These are phyloP conservation scores for Micromesistius poutassou DNA, from an alignment of 2,797 vertebrate genomes.

Conservation along the genomic window DNA sequence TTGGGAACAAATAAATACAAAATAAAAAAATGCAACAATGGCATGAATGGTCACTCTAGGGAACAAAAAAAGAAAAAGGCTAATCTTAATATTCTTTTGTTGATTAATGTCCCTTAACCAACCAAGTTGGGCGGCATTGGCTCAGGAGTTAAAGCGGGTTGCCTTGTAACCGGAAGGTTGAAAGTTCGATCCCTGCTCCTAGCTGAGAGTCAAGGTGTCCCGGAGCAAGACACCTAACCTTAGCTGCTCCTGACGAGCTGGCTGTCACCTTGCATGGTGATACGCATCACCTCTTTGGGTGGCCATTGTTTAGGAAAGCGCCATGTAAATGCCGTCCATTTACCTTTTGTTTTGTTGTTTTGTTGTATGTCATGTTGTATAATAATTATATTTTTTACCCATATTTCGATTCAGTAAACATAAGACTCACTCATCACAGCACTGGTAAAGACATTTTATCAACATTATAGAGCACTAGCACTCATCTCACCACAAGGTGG, in stretches of 20 bases:
- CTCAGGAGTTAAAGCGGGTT: no score
- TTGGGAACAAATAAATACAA: not conserved
- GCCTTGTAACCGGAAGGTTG: no score
- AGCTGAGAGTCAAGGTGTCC: no score
- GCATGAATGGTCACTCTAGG: not conserved
- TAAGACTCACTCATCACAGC: conserved; percentile 22
- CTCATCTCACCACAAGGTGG: not conserved
- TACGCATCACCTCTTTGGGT: no score
- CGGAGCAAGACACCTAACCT: no score
- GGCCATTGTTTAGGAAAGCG: no score
- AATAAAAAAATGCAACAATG: not conserved
- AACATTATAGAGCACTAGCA: not conserved
- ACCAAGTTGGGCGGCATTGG: no score
- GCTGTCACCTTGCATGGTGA: no score
- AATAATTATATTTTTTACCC: not conserved
- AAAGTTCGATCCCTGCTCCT: no score
- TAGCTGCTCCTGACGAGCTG: no score
- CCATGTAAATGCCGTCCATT: no score
- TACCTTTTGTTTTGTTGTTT: not conserved
- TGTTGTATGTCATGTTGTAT: not conserved
- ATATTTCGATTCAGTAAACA: conserved; percentile 13
- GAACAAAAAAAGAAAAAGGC: not conserved
- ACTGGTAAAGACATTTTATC: conserved; percentile 18
- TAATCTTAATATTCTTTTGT: not conserved
- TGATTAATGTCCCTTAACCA: not conserved